Conservation (phyloP, 2,797 vertebrate species). For the Cynopterus sphinx region DNA sequence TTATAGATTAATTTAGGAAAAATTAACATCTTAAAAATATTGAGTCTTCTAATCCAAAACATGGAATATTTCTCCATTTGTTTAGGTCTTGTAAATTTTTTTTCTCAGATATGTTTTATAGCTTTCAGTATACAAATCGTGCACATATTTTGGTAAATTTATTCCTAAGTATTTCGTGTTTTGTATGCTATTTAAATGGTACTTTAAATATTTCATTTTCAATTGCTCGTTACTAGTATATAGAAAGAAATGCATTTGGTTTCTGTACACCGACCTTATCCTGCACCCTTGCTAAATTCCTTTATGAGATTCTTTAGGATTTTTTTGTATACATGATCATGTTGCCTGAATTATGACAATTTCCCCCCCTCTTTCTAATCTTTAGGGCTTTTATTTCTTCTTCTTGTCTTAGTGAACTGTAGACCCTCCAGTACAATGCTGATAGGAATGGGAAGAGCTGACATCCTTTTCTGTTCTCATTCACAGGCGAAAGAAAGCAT, state of each 20-base stretch:
- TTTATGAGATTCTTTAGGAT: conserved; percentile 35
- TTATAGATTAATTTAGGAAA: conserved; percentile 76
- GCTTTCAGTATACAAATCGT: conserved; percentile 63
- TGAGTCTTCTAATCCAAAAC: conserved; percentile 70
- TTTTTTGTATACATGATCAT: conserved; percentile 30
- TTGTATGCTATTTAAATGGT: conserved; percentile 61
- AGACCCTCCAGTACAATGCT: not conserved
- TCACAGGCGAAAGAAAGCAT: not conserved
- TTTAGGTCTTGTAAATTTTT: conserved; percentile 64
- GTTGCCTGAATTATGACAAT: conserved; percentile 7
- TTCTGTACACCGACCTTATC: conserved; percentile 47
- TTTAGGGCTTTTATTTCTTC: conserved; percentile 18
- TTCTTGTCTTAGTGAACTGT: not conserved
- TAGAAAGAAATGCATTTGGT: conserved; percentile 52
- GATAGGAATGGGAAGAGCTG: not conserved
- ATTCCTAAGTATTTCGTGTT: conserved; percentile 71
- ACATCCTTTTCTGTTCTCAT: not conserved
- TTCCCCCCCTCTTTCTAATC: not conserved
- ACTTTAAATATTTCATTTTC: conserved; percentile 64
- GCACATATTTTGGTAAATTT: conserved; percentile 67
- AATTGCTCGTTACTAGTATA: conserved; percentile 62
- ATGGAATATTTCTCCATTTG: conserved; percentile 68
- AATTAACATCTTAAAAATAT: conserved; percentile 77
- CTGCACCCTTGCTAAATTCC: conserved; percentile 47
- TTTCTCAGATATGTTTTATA: conserved; percentile 62